Conservation (phyloP, 1,140 invertebrate species). For the Lasioglossum baleicum region DNA sequence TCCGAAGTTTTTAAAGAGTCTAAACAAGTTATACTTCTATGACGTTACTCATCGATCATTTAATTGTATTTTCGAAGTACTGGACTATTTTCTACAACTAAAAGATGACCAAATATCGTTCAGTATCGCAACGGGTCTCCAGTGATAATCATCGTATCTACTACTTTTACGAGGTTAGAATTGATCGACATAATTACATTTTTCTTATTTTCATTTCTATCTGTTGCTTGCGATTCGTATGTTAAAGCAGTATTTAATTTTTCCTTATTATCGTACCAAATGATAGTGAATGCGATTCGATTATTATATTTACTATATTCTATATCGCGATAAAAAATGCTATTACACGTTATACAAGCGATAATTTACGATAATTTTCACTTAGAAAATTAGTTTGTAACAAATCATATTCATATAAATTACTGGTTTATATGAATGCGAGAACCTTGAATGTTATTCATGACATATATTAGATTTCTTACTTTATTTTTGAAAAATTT, state of each 20-base stretch:
- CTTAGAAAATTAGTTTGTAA: not conserved
- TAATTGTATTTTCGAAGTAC: slow-evolving; percentile 27
- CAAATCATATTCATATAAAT: not conserved
- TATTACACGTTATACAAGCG: not conserved
- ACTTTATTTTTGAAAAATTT: not conserved
- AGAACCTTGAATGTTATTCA: not conserved
- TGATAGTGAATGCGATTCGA: not conserved
- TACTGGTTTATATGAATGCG: not conserved
- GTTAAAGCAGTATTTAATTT: not conserved
- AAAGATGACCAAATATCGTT: slow-evolving; percentile 48
- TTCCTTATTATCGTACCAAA: not conserved
- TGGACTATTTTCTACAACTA: slow-evolving; percentile 28
- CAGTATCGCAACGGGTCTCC: slow-evolving; percentile 27
- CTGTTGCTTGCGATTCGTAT: not conserved
- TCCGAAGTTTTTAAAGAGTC: slow-evolving; percentile 16
- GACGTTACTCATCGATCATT: slow-evolving; percentile 26
- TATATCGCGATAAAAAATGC: too few species aligned
- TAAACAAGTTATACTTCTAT: slow-evolving; percentile 10
- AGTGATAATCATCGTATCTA: slow-evolving; percentile 34
- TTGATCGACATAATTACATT: slow-evolving; percentile 36
- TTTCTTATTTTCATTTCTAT: slow-evolving; percentile 7
- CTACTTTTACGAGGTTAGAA: slow-evolving; percentile 45
- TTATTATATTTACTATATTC: slow-evolving; percentile 9
- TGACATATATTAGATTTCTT: not conserved
- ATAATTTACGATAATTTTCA: not conserved